Conservation (phyloP, 2,797 vertebrate species). For the Nasua narica region DNA sequence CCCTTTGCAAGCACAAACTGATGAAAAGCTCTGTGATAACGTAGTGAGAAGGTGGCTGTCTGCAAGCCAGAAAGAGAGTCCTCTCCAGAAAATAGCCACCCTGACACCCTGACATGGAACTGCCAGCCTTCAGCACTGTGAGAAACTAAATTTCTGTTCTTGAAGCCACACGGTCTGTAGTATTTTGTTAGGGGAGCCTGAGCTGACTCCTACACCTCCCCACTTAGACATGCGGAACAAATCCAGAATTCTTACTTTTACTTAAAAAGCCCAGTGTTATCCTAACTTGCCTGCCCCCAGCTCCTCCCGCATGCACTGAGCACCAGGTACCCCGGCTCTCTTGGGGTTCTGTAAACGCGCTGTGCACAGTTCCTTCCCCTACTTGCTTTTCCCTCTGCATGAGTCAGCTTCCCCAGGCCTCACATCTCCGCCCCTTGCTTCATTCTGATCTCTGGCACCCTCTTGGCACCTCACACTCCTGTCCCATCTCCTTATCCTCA, state of each 20-base stretch:
- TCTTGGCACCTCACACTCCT: neutral
- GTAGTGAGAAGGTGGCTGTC: neutral
- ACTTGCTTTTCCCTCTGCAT: neutral
- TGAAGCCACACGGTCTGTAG: neutral
- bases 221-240: neutral
- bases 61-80: neutral
- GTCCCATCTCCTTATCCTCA: neutral
- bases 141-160: neutral
- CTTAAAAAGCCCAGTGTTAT: neutral
- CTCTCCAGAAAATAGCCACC: neutral
- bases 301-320: no score
- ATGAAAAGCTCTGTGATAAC: neutral
- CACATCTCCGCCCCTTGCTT: neutral
- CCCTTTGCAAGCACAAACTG: neutral
- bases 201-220: neutral
- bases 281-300: neutral
- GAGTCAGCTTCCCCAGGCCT: neutral
- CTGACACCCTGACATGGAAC: neutral
- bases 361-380: neutral
- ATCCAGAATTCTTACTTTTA: neutral
- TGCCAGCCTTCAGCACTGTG: neutral
- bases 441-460: neutral
- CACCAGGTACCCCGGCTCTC: neutral
- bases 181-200: neutral
- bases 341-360: neutral